Evolutionary conservation across 1,140 invertebrate species (phyloP).

Genomic region (Rhynchophorus ferrugineus): DNA sequence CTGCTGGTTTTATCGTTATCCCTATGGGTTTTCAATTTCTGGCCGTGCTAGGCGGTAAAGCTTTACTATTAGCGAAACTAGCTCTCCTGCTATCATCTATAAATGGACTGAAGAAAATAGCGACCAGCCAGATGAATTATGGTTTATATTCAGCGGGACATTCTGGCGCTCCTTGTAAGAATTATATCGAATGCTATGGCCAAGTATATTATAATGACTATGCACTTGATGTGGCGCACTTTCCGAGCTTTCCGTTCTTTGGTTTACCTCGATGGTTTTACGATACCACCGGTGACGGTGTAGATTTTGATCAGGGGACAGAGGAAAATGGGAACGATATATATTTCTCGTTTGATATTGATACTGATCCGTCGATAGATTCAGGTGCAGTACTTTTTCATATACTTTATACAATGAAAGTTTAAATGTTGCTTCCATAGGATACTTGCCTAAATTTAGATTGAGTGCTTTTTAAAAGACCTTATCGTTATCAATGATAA

Average conservation of each 20-base stretch:
- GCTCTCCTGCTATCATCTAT: constrained; percentile 68
- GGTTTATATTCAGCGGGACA: constrained; percentile 32
- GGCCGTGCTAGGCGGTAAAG: constrained; percentile 68
- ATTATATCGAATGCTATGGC: constrained; percentile 3
- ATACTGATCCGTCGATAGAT: neutral
- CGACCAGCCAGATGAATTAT: constrained; percentile 37
- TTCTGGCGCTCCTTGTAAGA: constrained; percentile 19
- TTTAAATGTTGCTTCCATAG: too few species aligned
- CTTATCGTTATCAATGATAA: too few species aligned
- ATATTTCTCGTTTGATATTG: constrained; percentile 11
- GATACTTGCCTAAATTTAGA: too few species aligned
- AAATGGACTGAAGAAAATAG: constrained; percentile 57
- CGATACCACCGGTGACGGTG: neutral
- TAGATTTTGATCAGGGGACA: neutral
- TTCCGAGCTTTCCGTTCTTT: neutral
- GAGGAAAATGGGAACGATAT: constrained; percentile 2
- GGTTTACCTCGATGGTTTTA: neutral
- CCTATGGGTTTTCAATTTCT: constrained; percentile 73
- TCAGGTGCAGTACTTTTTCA: neutral
- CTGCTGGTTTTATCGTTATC: constrained; percentile 61
- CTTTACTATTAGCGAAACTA: constrained; percentile 65
- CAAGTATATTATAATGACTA: neutral
- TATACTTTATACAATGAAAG: neutral
- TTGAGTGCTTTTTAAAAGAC: too few species aligned
- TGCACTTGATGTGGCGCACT: neutral